Conservation (phyloP, 2,797 vertebrate genomes). For the Chloroceryle inda region DNA sequence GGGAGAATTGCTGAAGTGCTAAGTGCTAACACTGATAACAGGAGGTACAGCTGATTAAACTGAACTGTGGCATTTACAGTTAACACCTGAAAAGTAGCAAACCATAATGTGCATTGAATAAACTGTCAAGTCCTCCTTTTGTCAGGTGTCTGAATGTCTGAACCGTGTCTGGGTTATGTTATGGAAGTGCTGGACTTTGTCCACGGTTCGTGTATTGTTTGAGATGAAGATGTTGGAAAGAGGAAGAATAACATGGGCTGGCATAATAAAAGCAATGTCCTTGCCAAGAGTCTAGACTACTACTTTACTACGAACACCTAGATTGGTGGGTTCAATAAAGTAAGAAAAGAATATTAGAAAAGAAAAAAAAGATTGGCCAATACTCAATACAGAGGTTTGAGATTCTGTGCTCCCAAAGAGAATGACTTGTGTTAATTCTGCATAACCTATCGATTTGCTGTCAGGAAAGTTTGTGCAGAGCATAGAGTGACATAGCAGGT, state of each 20-base stretch:
- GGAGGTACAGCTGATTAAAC: neutral
- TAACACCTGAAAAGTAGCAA: neutral
- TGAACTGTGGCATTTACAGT: neutral
- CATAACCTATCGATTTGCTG: neutral
- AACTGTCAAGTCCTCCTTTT: neutral
- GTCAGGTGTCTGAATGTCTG: fast-evolving
- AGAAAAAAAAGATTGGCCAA: fast-evolving
- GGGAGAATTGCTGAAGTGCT: neutral
- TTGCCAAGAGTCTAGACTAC: neutral
- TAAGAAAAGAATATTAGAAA: neutral
- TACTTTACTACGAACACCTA: neutral
- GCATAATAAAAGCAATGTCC: neutral
- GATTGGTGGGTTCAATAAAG: neutral
- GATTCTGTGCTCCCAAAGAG: neutral
- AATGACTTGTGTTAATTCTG: neutral
- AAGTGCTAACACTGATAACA: neutral
- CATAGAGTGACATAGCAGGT: neutral
- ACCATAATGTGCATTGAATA: neutral
- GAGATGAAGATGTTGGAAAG: neutral
- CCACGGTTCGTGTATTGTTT: fast-evolving
- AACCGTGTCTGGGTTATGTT: neutral
- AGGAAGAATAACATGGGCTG: neutral
- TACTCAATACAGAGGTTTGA: neutral
- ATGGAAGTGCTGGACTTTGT: neutral
- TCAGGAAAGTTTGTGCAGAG: neutral